Evolutionary conservation across 2,113 vertebrate species (phyloP).

Genomic region (Monopterus albus): DNA sequence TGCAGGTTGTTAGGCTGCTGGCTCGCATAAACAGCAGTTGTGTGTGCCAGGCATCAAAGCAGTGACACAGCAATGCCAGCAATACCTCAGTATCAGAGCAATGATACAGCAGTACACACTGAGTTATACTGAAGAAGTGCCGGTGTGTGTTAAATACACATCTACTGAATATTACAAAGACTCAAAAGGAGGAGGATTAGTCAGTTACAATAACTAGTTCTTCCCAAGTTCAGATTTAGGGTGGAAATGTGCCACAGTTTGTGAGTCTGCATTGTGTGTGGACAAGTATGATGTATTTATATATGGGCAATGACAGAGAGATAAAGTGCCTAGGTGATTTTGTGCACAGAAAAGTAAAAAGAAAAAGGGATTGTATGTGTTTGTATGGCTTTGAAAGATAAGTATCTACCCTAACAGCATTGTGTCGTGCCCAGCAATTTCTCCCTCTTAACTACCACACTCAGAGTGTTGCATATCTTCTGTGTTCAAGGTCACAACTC

Average conservation of each 20-base stretch:
- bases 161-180: background rate
- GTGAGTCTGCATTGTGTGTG: background rate
- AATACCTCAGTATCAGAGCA: background rate
- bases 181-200: too few relatives aligned
- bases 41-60: background rate
- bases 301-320: background rate
- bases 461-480: background rate
- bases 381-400: conserved; percentile 26
- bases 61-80: conserved; percentile 25
- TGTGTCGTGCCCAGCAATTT: background rate
- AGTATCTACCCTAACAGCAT: conserved; percentile 11
- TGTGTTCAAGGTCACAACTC: conserved; percentile 4
- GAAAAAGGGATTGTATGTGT: background rate
- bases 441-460: background rate
- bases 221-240: background rate
- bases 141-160: background rate
- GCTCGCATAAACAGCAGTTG: conserved; percentile 9
- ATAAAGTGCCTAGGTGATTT: background rate
- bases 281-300: background rate
- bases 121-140: background rate
- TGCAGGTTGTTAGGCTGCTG: background rate
- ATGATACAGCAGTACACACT: conserved; percentile 23
- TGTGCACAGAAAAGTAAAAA: background rate
- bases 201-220: background rate
- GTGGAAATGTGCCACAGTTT: background rate